Evolutionary conservation across 2,113 vertebrate species (phyloP).

Genomic region (Sturnira hondurensis): DNA sequence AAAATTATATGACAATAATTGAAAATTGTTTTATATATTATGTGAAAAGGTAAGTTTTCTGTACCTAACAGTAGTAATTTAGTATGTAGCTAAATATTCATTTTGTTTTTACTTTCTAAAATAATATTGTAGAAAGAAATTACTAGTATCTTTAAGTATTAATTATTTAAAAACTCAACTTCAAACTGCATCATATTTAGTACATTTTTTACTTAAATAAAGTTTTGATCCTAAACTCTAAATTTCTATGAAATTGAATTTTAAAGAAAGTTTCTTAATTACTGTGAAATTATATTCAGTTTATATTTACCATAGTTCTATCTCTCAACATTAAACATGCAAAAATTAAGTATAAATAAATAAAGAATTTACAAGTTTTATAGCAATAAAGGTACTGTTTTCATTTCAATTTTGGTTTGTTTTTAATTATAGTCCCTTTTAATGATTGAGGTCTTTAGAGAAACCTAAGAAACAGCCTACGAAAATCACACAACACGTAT

Average conservation of each 20-base stretch:
- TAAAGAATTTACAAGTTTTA: background rate
- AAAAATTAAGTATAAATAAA: constrained; percentile 4
- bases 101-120: background rate
- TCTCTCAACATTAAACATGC: background rate
- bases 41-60: background rate
- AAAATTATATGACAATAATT: background rate
- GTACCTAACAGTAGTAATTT: background rate
- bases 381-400: background rate
- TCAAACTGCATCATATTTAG: background rate
- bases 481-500: constrained; percentile 32
- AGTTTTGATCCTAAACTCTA: background rate
- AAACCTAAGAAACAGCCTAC: constrained; percentile 3
- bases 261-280: background rate
- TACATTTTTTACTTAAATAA: background rate
- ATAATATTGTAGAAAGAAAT: background rate
- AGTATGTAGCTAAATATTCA: background rate
- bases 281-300: background rate
- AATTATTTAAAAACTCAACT: background rate
- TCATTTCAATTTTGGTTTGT: background rate
- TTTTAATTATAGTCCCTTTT: constrained; percentile 33
- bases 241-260: background rate
- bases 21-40: background rate
- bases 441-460: constrained; percentile 60
- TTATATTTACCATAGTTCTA: background rate
- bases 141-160: background rate